Evolutionary conservation across 2,797 vertebrate genomes (phyloP), one percentile per base, ranked within the genome.

Genomic region (Halcyon leucocephala): DNA sequence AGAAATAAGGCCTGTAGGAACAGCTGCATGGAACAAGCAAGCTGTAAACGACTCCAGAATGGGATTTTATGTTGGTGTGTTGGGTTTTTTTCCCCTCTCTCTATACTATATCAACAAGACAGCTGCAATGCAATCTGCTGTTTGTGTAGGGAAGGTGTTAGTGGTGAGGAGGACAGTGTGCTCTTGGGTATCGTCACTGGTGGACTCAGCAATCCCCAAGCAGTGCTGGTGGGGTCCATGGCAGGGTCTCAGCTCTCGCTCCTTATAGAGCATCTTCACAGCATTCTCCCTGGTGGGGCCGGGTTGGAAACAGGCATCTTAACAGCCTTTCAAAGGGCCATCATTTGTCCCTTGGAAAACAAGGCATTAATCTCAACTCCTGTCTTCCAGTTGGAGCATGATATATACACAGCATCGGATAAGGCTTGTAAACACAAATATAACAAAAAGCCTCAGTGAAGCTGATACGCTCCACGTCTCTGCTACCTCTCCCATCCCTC

Each of bases 101-200:
- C 57, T 24, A 0, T 37, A 19, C 4, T 72, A 12, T 48, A 42
- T 71, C 46, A 82, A 78, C 77, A 52, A 87, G 58, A 70, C 31
- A 89, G 64, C 67, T 95, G 91, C 64, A 77, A 14, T 31, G 35
- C 42, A 88, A 62, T 18, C 64, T 86, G 73, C 69, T 74, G 25
- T 51, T 60, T 61, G 71, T 41, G 65, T 31, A 66, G 31, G 66
- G 35, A 80, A 74, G 74, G 85, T 44, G 48, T 28, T 61, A 42
- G 54, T 3, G 5, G 4, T 4, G 52, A 78, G 72, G 41, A 44
- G 66, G 84, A 20, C 31, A 39, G 33, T 1, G 33, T 1, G 3
- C 42, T 29, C 66, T 6, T 2, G 6, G 64, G 72, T 70, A 8
- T 11, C 4, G 0, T 28, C 12, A 33, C 61, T 49, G 55, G 9